Evolutionary conservation across 2,113 vertebrate genomes (phyloP), one percentile per base, ranked within the genome.

Genomic region (Pterocles orientalis): DNA sequence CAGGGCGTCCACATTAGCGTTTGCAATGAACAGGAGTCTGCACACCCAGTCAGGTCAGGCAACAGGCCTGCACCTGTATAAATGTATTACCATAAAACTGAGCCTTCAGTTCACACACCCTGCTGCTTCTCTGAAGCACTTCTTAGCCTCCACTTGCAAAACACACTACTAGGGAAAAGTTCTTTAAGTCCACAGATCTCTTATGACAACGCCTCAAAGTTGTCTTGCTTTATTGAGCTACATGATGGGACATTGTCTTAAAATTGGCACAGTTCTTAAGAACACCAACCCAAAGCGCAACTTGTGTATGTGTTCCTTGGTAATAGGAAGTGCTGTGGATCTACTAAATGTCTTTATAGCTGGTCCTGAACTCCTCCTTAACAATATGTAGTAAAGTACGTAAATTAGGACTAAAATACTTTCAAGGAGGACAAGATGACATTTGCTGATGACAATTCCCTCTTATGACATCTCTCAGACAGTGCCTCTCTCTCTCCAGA

Each of bases 371-470:
- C 20, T 85, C 12, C 16, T 88, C 19, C 47, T 73, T 56, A 72
- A 13, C 1, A 29, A 20, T 7, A 54, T 13, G 19, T 71, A 71
- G 10, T 54, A 25, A 82, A 65, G 18, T 50, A 73, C 0, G 0
- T 36, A 77, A 82, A 18, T 18, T 45, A n/a, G 25, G 29, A 79
- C 64, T 88, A 43, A 82, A 95, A 56, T 47, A 71, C 36, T 58
- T 82, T 31, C 43, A 64, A 64, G 45, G 28, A 62, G 23, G 48
- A 82, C 51, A 83, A 82, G 56, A 61, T 2, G 43, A 79, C 54
- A 45, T 26, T 54, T 78, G 39, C 29, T 84, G 47, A 86, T 56
- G 50, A 81, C 24, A 86, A 66, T 36, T 86, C 8, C 9, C n/a
- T 88, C 31, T 36, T 36, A 58, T 0, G 3, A 66, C 8, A 58